A percentile compares a stretch with the other conserved stretches of the same genome.
Evolutionary conservation across 2,888 invertebrate genomes (phyloP).

Genomic region (Chymomyza amoena): DNA sequence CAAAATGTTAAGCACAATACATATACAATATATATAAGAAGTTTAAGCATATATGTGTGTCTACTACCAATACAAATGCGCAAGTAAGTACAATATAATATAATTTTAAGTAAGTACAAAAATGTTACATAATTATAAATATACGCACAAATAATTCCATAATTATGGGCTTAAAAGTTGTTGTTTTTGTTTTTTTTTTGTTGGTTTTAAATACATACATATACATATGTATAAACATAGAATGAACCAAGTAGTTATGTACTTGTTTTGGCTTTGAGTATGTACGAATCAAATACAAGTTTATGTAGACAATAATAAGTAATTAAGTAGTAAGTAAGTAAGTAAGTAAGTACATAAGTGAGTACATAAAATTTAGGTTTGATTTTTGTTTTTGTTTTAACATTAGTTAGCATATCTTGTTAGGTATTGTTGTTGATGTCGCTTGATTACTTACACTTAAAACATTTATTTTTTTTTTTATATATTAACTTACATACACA

Average conservation of each 20-base stretch:
- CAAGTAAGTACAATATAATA: slow-evolving; percentile 42
- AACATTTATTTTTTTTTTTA: background rate
- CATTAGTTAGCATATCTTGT: slow-evolving; percentile 25
- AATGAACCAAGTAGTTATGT: background rate
- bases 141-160: slow-evolving; percentile 18
- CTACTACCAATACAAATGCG: slow-evolving; percentile 23
- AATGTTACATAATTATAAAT: slow-evolving; percentile 25
- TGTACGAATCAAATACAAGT: slow-evolving; percentile 23
- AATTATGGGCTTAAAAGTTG: slow-evolving; percentile 2
- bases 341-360: slow-evolving; percentile 26
- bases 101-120: slow-evolving; percentile 22
- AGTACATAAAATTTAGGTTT: slow-evolving; percentile 11
- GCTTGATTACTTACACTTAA: background rate
- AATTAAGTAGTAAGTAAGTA: slow-evolving; percentile 25
- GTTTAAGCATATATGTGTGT: slow-evolving; percentile 33
- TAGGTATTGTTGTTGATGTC: background rate
- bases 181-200: slow-evolving; percentile 21
- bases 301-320: slow-evolving; percentile 35
- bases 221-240: slow-evolving; percentile 13
- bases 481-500: background rate
- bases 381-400: slow-evolving; percentile 8
- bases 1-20: slow-evolving; percentile 7
- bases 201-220: too few relatives aligned
- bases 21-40: slow-evolving; percentile 9
- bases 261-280: background rate